Evolutionary conservation across 2,113 vertebrate species (phyloP).

Genomic region (Gobius niger): DNA sequence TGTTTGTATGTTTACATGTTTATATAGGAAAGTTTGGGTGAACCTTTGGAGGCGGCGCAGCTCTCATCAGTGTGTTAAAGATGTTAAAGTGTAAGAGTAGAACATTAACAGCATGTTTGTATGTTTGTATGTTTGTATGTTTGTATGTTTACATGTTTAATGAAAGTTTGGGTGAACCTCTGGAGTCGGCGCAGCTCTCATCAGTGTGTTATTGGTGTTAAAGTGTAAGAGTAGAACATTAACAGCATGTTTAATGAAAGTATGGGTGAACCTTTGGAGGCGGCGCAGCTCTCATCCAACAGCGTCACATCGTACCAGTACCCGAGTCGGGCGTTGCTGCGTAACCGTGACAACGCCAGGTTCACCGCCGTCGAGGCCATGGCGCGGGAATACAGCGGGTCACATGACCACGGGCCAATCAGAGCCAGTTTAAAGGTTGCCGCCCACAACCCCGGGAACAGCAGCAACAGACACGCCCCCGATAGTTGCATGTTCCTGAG

Average conservation of each 20-base stretch:
- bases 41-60: constrained; percentile 66
- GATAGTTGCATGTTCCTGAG: constrained; percentile 23
- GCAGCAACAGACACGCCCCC: constrained; percentile 31
- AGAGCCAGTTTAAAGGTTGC: constrained; percentile 81
- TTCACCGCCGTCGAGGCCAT: constrained; percentile 75
- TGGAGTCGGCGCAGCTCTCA: too few relatives aligned
- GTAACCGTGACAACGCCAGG: constrained; percentile 78
- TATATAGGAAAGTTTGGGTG: background rate
- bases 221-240: too few relatives aligned
- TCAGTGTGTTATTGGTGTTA: too few relatives aligned
- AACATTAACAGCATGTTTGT: too few relatives aligned
- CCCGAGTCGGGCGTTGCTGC: constrained; percentile 55
- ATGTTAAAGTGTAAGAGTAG: too few relatives aligned
- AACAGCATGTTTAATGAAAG: too few relatives aligned
- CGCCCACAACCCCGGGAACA: constrained; percentile 13
- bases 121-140: too few relatives aligned
- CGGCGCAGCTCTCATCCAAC: constrained; percentile 61
- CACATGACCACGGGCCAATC: constrained; percentile 85
- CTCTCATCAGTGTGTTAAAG: too few relatives aligned
- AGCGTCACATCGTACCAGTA: constrained; percentile 79
- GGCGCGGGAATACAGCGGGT: constrained; percentile 79
- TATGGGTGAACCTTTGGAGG: constrained; percentile 58
- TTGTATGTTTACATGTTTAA: too few relatives aligned
- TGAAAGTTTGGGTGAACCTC: too few relatives aligned
- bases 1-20: too few relatives aligned